Conservation (phyloP, 2,797 vertebrate genomes). For the Mormyrops attenuatus region DNA sequence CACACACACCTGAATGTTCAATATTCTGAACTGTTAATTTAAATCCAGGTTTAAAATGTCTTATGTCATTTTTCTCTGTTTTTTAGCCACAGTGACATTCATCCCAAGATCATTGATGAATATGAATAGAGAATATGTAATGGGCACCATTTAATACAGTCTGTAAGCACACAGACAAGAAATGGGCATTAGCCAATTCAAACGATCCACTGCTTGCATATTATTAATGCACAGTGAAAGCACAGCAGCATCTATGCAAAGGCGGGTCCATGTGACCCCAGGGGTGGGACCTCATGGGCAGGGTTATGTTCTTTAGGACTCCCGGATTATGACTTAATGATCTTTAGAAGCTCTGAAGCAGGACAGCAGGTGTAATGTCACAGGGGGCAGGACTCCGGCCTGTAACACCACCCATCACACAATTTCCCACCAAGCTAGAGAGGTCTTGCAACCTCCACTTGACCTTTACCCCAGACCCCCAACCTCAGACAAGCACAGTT, state of each 20-base stretch:
- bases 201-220: not conserved
- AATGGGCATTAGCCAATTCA: not conserved
- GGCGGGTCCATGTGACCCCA: not conserved
- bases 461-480: not conserved
- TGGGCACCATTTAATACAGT: not conserved
- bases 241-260: not conserved
- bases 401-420: not conserved
- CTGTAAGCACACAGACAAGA: not conserved
- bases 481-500: not conserved
- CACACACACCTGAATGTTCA: not conserved
- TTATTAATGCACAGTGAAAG: not conserved
- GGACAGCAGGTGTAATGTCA: not conserved
- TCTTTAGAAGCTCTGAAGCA: not conserved
- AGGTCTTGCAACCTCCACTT: not conserved
- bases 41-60: not conserved
- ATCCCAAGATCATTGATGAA: not conserved
- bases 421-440: not conserved
- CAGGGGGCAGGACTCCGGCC: not conserved
- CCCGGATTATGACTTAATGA: not conserved
- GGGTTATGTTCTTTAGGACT: not conserved
- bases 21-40: not conserved
- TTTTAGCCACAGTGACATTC: not conserved
- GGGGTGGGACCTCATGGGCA: not conserved
- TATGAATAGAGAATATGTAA: not conserved
- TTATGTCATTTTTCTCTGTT: not conserved